Base-by-base conservation (phyloP, 2,888 invertebrate species). In the Ceraclea dissimilis region DNA sequence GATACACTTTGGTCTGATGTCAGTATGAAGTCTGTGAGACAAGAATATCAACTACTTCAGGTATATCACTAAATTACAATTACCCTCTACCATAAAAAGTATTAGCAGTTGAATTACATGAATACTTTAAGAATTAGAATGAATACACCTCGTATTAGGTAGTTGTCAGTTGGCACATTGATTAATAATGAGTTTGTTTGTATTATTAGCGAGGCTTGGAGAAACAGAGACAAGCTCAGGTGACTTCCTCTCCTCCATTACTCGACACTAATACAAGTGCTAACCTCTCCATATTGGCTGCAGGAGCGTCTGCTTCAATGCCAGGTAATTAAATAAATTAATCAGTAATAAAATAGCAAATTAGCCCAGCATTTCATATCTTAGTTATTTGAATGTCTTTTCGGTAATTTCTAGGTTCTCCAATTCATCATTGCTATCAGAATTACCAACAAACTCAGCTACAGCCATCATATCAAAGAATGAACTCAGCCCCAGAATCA, bases 11-110 rank as follows among this genome's bases (percentile, higher is more conserved):
- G 78, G 63, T 74, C 75, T 47, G 84, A 66, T 66, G 76, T 66
- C 60, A 78, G 75, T 58, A 78, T 70, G 69, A 78, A 74, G 63
- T 81, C 83, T 10, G 82, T 90, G 1, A 82, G 90, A 56, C 84
- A 88, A 54, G 90, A 92, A 69, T 89, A 88, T 66, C 89, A 90
- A 62, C 84, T 88, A 65, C 68, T 92, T 49, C 90, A 86, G 78
- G 77, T 76, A 61, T 34, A 10, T 53, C 10, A 34, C 34, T 21
- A 1, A 18, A 1, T 20, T 34, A 19, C 6, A 31, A 31, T 11
- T 11, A 31, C 31, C 31, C 31, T 8, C 31, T 8, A 31, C 31
- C 6, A 8, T 31, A 13, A 21, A 11, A 26, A 31, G 31, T n/a
- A 22, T 17, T 20, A 26, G 50, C 21, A 2, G 21, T 31, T n/a